Evolutionary conservation across 2,797 vertebrate species (phyloP).

Genomic region (Coccyzus lansbergi): DNA sequence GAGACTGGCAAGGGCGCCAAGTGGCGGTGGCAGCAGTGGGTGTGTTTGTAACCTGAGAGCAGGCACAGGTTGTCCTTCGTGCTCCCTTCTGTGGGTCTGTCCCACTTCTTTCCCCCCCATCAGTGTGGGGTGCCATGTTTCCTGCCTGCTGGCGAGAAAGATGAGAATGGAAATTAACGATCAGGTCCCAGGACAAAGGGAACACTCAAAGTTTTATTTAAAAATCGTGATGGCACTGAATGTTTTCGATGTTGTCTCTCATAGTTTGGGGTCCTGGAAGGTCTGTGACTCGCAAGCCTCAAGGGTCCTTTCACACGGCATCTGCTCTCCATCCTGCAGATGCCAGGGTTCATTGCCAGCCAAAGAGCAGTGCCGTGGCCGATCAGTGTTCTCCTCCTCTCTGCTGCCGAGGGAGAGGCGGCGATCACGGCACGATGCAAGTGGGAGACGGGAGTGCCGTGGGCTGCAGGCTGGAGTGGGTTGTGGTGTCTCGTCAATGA

Average conservation of each 20-base stretch:
- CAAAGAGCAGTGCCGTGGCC: constrained; percentile 73
- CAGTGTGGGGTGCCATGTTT: not conserved
- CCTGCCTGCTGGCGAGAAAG: constrained; percentile 60
- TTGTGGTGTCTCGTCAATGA: constrained; percentile 82
- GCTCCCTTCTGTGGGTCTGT: constrained; percentile 38
- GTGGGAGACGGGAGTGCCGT: constrained; percentile 70
- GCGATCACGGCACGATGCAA: constrained; percentile 53
- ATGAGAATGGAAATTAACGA: constrained; percentile 56
- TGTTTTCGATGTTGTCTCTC: constrained; percentile 29
- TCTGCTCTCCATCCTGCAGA: constrained; percentile 36
- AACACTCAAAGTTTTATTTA: constrained; percentile 39
- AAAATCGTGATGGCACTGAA: constrained; percentile 57
- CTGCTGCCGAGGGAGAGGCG: constrained; percentile 70
- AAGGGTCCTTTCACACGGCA: constrained; percentile 24
- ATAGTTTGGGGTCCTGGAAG: constrained; percentile 64
- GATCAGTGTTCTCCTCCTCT: constrained; percentile 41
- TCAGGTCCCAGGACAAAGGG: not conserved
- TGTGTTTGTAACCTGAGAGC: constrained; percentile 53
- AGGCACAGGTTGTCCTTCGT: constrained; percentile 36
- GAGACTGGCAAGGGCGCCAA: constrained; percentile 34
- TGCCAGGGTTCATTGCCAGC: constrained; percentile 63
- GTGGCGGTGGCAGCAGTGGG: constrained; percentile 1
- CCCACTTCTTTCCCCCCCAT: not conserved
- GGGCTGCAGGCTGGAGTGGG: constrained; percentile 80
- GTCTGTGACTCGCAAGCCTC: constrained; percentile 45